Base-by-base conservation (phyloP, 2,797 vertebrate genomes). In the Gymnocypris eckloni region DNA sequence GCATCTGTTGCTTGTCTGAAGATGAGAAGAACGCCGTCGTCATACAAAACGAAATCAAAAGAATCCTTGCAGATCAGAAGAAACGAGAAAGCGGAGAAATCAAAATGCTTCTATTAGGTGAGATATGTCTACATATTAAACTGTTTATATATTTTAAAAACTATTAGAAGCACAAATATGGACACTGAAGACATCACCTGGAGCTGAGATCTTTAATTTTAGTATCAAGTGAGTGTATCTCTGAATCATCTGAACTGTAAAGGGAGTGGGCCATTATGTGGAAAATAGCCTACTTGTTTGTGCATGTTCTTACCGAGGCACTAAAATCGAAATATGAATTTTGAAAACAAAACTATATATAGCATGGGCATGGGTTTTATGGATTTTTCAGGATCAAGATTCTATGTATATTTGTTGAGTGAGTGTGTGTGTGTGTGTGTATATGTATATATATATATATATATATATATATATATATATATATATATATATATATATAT, bases 51-150 rank as follows among this genome's bases (percentile, higher is more conserved):
- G 94, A 95, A 90, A 96, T 96, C 83, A 73, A 90, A 90, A 92
- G 86, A 88, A 93, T 94, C 77, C 93, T 96, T 18, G 92, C 90
- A 28, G 86, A 94, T 20, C 94, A 96, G 91, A 96, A 95, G 88
- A 95, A 93, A 89, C 93, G 80, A 85, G 94, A 95, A 83, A 93
- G 91, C 12, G 90, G 73, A 76, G 94, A 96, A 80, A 94, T 96
- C 12, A 96, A 96, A 91, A 90, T 96, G 79, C 95, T 96, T 11
- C 91, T 96, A 15, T 88, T 96, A 45, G 95, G 95, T 96, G 86
- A 93, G 93, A 92, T 79, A 9, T 20, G 78, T 2, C 41, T 37
- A 18, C 28, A 28, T 28, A 28, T 43, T 48, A 10, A 48, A 66
- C 8, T 59, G 28, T 56, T 75, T 41, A 48, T 33, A n/a, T 10